phyloP scores from a whole-genome alignment of 1,140 invertebrate genomes.

The Drosophila nebulosa region DNA sequence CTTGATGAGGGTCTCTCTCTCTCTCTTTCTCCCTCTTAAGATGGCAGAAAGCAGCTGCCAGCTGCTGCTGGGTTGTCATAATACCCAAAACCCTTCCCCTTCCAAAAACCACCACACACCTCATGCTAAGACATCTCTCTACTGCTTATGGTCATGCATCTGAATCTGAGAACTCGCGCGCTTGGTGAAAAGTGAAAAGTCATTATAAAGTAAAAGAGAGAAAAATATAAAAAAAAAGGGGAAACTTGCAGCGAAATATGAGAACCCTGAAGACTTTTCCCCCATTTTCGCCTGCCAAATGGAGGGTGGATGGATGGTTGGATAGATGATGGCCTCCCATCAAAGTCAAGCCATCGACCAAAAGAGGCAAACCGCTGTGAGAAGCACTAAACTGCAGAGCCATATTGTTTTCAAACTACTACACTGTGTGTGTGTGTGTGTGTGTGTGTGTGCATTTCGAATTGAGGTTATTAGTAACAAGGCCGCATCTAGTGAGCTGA shows the following conservation, averaged over 20 bases:
- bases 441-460: slow-evolving; percentile 36
- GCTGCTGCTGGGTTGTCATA: slow-evolving; percentile 32
- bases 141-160: slow-evolving; percentile 43
- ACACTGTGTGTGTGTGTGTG: slow-evolving; percentile 9
- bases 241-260: slow-evolving; percentile 68
- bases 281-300: slow-evolving; percentile 27
- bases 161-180: slow-evolving; percentile 53
- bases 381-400: not conserved
- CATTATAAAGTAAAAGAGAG: slow-evolving; percentile 43
- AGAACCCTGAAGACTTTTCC: slow-evolving; percentile 56
- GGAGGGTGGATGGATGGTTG: slow-evolving; percentile 12
- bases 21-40: not conserved
- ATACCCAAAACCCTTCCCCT: slow-evolving; percentile 15
- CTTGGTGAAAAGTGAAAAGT: slow-evolving; percentile 68
- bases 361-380: slow-evolving; percentile 3
- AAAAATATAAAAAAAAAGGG: slow-evolving; percentile 51
- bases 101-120: not conserved
- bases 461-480: slow-evolving; percentile 79
- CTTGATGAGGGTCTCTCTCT: slow-evolving; percentile 35
- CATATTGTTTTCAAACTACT: slow-evolving; percentile 42
- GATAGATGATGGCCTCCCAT: not conserved
- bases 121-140: not conserved
- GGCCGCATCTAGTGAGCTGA: slow-evolving; percentile 38
- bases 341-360: slow-evolving; percentile 4
- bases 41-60: not conserved